These are phyloP conservation scores for Oncopeltus fasciatus DNA, from an alignment of 1,140 invertebrate species.

Conservation along the genomic window DNA sequence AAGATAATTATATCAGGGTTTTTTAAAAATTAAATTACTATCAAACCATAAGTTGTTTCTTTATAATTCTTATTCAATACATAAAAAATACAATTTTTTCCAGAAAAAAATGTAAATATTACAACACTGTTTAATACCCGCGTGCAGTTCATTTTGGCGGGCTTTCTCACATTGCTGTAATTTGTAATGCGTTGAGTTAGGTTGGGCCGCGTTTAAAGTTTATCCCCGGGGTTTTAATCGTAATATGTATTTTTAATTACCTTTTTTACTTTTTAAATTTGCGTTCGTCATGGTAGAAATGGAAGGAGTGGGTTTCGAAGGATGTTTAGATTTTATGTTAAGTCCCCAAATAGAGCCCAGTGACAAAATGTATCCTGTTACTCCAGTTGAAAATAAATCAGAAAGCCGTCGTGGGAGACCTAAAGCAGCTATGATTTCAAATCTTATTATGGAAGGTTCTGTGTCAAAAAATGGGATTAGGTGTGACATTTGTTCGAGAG, in stretches of 20 bases:
- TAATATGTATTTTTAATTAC: not conserved
- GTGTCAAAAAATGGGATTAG: constrained; percentile 56
- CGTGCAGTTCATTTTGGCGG: too few species aligned
- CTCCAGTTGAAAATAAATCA: not conserved
- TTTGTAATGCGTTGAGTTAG: too few species aligned
- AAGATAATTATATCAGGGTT: too few species aligned
- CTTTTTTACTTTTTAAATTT: not conserved
- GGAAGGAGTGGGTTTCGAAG: not conserved
- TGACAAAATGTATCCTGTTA: not conserved
- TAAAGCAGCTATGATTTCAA: constrained; percentile 52
- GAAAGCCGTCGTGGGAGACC: constrained; percentile 42
- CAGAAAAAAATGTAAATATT: too few species aligned
- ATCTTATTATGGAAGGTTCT: constrained; percentile 56
- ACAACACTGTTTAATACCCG: too few species aligned
- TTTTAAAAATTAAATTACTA: too few species aligned
- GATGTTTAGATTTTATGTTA: constrained; percentile 1
- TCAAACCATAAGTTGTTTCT: too few species aligned
- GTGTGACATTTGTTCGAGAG: constrained; percentile 55
- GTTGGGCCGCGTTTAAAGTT: not conserved
- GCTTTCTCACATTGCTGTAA: too few species aligned
- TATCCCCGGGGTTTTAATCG: not conserved
- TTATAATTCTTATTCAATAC: too few species aligned
- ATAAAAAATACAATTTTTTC: too few species aligned
- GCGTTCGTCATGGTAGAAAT: not conserved
- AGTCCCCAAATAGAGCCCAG: not conserved